Base-by-base conservation (phyloP, 2,888 invertebrate genomes). In the Drosophila sordidula region DNA sequence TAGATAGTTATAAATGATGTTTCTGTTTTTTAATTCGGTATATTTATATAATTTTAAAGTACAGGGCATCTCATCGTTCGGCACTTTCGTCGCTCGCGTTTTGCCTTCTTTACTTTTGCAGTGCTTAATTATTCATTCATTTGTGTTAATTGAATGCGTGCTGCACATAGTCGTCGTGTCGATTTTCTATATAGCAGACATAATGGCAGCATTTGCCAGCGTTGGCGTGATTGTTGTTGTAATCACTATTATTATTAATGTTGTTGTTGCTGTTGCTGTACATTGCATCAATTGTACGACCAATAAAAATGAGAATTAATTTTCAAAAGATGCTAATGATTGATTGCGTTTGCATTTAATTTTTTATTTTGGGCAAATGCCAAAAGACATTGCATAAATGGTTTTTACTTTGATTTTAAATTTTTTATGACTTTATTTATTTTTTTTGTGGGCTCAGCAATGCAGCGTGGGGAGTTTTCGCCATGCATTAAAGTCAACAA, bases 71-170 rank as follows among this genome's bases (percentile, higher is more conserved):
- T 51, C 0, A 0, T 4, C 6, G 54, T 0, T 6, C 4, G 1
- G 1, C 5, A 11, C 8, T 29, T 29, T 4, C 18, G 14, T 34
- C 12, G 26, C 6, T 14, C 9, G 3, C 6, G 5, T 38, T 18
- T 32, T 6, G 34, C 39, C 11, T 38, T 44, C 4, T 36, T 18
- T 29, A 39, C 46, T 42, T 42, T 25, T 61, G 66, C 65, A 44
- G 25, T 63, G 55, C 68, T 64, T 80, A 76, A 83, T 83, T 84
- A 84, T 84, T 78, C 78, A 87, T 84, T 87, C 76, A 89, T 71
- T 73, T 89, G 76, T 73, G 81, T 75, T 81, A 85, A 85, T 85
- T 85, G 85, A 87, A 89, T 85, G 80, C 86, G 85, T 87, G 81
- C 64, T 64, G 57, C 70, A 66, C 52, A 75, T 36, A 63, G 67